Conservation (phyloP, 2,888 invertebrate species). For the Lymantria dispar region DNA sequence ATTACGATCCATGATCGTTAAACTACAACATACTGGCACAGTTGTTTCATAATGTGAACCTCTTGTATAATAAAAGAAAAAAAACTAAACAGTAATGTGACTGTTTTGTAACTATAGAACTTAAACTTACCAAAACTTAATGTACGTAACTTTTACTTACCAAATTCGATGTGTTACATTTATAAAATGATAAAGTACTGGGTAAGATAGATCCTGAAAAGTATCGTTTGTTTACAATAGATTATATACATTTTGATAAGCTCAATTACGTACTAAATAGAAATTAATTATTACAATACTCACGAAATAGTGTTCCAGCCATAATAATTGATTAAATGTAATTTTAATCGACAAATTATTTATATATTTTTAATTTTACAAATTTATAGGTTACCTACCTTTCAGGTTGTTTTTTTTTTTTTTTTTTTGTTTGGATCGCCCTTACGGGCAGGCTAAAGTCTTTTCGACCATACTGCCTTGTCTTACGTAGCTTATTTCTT, state of each 20-base stretch:
- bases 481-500: too few species aligned
- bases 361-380: not conserved
- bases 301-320: constrained; percentile 68
- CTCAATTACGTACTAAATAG: not conserved
- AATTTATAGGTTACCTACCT: not conserved
- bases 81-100: too few species aligned
- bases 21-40: too few species aligned
- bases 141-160: too few species aligned
- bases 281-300: constrained; percentile 25
- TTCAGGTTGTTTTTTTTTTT: not conserved
- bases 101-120: too few species aligned
- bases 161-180: constrained; percentile 48
- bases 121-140: too few species aligned
- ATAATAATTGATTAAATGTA: constrained; percentile 15
- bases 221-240: constrained; percentile 2
- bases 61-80: too few species aligned
- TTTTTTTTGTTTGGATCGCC: not conserved
- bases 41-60: too few species aligned
- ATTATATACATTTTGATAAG: not conserved
- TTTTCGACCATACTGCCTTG: too few species aligned
- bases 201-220: constrained; percentile 64
- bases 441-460: too few species aligned
- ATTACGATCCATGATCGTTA: too few species aligned
- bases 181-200: constrained; percentile 48
- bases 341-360: not conserved